phyloP scores from a whole-genome alignment of 2,888 invertebrate genomes.

The Microchrysa polita region DNA sequence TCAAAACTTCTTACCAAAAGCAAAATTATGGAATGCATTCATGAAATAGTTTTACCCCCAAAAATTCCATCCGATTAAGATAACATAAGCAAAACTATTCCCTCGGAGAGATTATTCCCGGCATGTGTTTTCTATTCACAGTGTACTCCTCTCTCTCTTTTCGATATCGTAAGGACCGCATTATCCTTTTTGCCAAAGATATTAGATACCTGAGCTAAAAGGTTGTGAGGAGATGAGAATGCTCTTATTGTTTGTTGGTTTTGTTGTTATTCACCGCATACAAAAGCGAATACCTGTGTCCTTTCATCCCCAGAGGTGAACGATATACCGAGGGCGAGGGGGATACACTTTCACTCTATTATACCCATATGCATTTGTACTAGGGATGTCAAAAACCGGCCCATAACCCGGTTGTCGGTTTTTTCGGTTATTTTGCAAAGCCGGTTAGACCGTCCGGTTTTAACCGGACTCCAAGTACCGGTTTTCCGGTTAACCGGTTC shows the following conservation, averaged over 20 bases:
- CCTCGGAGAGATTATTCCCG: slow-evolving; percentile 40
- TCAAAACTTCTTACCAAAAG: slow-evolving; percentile 21
- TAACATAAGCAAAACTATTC: slow-evolving; percentile 44
- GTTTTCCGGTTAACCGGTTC: too few relatives aligned
- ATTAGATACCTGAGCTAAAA: slow-evolving; percentile 1
- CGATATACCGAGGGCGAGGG: neutral
- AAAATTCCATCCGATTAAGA: slow-evolving; percentile 44
- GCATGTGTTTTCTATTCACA: slow-evolving; percentile 48
- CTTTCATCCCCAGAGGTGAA: neutral
- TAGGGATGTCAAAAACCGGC: too few relatives aligned
- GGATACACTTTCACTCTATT: too few relatives aligned
- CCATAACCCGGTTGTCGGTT: too few relatives aligned
- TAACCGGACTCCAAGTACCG: too few relatives aligned
- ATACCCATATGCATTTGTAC: too few relatives aligned
- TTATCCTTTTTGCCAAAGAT: slow-evolving; percentile 30
- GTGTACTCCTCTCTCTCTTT: too few relatives aligned
- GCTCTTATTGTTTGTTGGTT: neutral
- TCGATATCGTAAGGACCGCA: slow-evolving; percentile 25
- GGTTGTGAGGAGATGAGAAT: slow-evolving; percentile 4
- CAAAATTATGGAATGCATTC: slow-evolving; percentile 37
- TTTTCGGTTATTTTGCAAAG: too few relatives aligned
- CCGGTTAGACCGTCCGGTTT: too few relatives aligned
- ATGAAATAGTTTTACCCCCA: slow-evolving; percentile 37
- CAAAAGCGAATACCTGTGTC: neutral
- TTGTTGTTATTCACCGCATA: neutral